Evolutionary conservation across 2,888 invertebrate genomes (phyloP), one percentile per base, ranked within the genome.

Genomic region (Deladenus siricidicola): DNA sequence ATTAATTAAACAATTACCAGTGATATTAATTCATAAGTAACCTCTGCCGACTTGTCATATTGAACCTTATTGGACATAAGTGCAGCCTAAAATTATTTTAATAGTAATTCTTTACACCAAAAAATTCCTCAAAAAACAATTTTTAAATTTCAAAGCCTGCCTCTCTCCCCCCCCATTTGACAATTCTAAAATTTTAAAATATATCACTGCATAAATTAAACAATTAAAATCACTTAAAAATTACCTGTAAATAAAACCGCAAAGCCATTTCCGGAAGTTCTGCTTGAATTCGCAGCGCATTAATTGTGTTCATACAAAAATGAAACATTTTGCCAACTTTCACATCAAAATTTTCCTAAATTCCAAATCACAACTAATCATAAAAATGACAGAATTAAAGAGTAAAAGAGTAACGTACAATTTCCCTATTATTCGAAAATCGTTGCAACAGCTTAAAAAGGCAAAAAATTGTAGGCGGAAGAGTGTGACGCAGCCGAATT

Each of bases 281-380:
- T 0, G 91, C 92, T 80, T 96, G 94, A 55, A 71, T 66, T 49
- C 92, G 90, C 54, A 98, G 83, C 61, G 89, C 89, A 26, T 87
- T 88, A 74, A 98, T 90, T 0, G 93, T 94, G 74, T 90, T 88
- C 80, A 93, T 93, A 78, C 92, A 94, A 80, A 94, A 96, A 81
- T 94, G 90, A 83, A 98, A 90, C 69, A 98, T 92, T 82, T 94
- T 96, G 80, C 89, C 89, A 75, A 94, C 91, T 80, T 98, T 96
- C 81, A 91, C 93, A 80, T 93, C 90, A 94, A 96, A 98, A 84
- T 91, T 89, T 80, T 96, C 94, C 86, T 88, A 56, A 56, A 67
- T 58, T 44, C 23, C 57, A 19, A 10, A n/a, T 29, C 19, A 19
- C 39, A 34, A 29, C 56, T 6, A 50, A 23, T 34, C 39, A 34